phyloP scores from a whole-genome alignment of 2,888 invertebrate species.

The Achlya flavicornis region DNA sequence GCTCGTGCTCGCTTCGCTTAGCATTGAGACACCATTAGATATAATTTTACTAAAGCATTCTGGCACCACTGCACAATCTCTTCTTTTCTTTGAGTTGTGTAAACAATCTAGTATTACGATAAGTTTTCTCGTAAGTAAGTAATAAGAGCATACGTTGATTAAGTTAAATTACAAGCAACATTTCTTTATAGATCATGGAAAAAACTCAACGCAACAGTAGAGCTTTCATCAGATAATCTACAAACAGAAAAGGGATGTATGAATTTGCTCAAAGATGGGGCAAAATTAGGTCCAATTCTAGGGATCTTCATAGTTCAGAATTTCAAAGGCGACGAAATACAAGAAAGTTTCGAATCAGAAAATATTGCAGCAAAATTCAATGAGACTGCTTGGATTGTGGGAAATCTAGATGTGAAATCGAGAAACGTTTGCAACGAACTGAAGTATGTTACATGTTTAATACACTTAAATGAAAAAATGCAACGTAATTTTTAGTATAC shows the following conservation, averaged over 20 bases:
- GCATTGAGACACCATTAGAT: too few relatives aligned
- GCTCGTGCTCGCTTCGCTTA: too few relatives aligned
- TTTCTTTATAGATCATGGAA: constrained; percentile 35
- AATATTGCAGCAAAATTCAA: constrained; percentile 42
- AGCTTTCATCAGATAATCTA: constrained; percentile 38
- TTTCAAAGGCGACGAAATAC: constrained; percentile 21
- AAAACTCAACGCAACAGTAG: constrained; percentile 33
- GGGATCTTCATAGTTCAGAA: constrained; percentile 53
- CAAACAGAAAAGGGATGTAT: constrained; percentile 42
- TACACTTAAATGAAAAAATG: not conserved
- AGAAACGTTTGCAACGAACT: constrained; percentile 45
- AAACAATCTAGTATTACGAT: too few relatives aligned
- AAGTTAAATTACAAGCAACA: not conserved
- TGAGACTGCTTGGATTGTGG: constrained; percentile 37
- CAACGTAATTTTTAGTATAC: too few relatives aligned
- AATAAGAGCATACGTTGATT: not conserved
- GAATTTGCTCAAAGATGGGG: constrained; percentile 41
- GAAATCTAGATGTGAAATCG: constrained; percentile 52
- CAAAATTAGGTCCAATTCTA: constrained; percentile 44
- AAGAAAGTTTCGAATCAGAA: constrained; percentile 29
- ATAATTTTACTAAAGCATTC: too few relatives aligned
- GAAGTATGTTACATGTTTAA: constrained; percentile 33
- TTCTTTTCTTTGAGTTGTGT: too few relatives aligned
- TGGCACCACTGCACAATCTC: too few relatives aligned
- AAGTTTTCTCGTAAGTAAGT: too few relatives aligned